These are phyloP conservation scores for Gorilla gorilla DNA, from an alignment of 2,113 vertebrate species.

Conservation along the genomic window DNA sequence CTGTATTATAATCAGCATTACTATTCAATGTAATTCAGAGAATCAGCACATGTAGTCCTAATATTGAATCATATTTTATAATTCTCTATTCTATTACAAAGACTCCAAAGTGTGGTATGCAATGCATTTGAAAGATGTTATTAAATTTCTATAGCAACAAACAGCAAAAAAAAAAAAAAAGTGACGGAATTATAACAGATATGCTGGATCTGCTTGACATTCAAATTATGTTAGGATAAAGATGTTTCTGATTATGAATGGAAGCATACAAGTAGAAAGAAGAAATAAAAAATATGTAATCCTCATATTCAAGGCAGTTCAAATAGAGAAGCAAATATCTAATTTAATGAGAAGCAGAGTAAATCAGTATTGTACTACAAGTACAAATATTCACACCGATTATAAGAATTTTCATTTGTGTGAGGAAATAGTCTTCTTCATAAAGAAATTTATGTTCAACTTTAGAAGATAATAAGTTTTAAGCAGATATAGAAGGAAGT, in stretches of 20 bases:
- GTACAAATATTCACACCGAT: background rate
- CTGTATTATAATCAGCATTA: background rate
- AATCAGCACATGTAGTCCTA: background rate
- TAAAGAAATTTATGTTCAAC: background rate
- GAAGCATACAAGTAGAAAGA: background rate
- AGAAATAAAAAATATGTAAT: background rate
- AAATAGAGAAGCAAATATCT: background rate
- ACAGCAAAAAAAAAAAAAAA: background rate
- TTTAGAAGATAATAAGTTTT: background rate
- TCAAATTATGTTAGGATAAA: background rate
- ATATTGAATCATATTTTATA: background rate
- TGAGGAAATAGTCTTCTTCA: background rate
- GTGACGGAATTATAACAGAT: background rate
- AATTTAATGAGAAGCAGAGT: background rate
- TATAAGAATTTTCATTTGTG: background rate
- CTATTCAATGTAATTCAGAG: background rate
- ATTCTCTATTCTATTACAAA: background rate
- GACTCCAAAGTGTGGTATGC: background rate
- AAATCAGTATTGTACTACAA: background rate
- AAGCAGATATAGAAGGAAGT: background rate
- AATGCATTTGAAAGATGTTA: background rate
- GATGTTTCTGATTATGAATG: background rate
- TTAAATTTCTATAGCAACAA: background rate
- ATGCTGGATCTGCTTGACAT: background rate
- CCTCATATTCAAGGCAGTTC: background rate